Base-by-base conservation (phyloP, 2,888 invertebrate genomes). In the Dryadula phaetusa region DNA sequence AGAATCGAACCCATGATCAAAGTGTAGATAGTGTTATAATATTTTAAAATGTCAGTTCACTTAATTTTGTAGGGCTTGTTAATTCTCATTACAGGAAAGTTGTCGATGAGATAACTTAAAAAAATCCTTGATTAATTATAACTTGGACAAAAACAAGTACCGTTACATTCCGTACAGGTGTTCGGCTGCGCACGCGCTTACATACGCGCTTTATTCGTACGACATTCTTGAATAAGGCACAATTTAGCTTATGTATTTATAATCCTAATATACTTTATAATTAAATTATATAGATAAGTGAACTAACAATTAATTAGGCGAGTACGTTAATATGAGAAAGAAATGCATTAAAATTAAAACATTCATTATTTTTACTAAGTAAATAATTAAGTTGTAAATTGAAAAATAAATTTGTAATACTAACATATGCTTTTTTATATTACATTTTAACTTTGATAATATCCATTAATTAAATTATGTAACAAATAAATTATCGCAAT, bases 81-180 rank as follows among this genome's bases (percentile, higher is more conserved):
- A 14, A 7, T 46, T 25, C 18, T 20, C 12, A 53, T 18, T 44
- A 40, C 16, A 37, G 25, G 22, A 49, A 22, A 25, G 42, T 56
- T 37, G 52, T 34, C 25, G 49, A 62, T 64, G 44, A 67, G 64
- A 25, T 54, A 52, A 46, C 12, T 67, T 62, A 60, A 56, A 67
- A 53, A 58, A 69, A 62, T 64, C 62, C 34, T 46, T 62, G 63
- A 70, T 69, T 70, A 72, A 70, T 72, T 72, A 72, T 69, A 70
- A 64, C 34, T 46, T 40, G 47, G 14, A 62, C 61, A 62, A 65
- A 60, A 72, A 70, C 64, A 61, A 10, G 65, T 72, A 62, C 74
- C 74, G 74, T 74, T 75, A 75, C 58, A 67, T 70, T 67, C 67
- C 67, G 34, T 69, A 74, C 74, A 74, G 74, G 72, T 74, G 74